phyloP scores from a whole-genome alignment of 2,888 invertebrate genomes.

The Hymenopus coronatus region DNA sequence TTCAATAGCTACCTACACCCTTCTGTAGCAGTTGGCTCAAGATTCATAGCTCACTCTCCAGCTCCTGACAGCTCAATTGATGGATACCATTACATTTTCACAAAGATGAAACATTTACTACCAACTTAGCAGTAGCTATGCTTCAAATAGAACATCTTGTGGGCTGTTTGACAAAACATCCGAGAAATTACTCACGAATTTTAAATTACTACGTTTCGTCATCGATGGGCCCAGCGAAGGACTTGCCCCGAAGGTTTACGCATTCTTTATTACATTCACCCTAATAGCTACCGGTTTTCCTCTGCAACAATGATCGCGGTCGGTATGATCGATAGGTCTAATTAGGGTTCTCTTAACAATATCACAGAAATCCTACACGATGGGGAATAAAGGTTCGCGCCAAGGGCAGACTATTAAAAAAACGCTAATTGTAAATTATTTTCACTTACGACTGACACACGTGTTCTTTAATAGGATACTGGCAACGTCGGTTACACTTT shows the following conservation, averaged over 20 bases:
- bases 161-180: neutral
- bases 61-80: neutral
- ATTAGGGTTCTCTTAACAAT: neutral
- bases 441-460: neutral
- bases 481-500: neutral
- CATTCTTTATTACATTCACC: neutral
- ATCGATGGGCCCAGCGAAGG: neutral
- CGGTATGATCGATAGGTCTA: neutral
- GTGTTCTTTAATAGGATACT: neutral
- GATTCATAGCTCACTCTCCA: neutral
- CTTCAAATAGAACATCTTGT: neutral
- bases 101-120: neutral
- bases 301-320: neutral
- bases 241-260: neutral
- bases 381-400: neutral
- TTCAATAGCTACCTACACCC: neutral
- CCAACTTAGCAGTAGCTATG: neutral
- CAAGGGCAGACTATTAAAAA: neutral
- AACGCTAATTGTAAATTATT: neutral
- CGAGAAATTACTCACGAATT: neutral
- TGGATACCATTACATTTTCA: neutral
- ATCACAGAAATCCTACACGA: neutral
- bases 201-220: neutral
- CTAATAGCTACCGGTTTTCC: neutral
- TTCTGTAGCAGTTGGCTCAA: neutral